Percentiles rank a stretch among this genome's conserved stretches.
phyloP scores from a whole-genome alignment of 2,113 vertebrate genomes.

The Anhinga rufa region DNA sequence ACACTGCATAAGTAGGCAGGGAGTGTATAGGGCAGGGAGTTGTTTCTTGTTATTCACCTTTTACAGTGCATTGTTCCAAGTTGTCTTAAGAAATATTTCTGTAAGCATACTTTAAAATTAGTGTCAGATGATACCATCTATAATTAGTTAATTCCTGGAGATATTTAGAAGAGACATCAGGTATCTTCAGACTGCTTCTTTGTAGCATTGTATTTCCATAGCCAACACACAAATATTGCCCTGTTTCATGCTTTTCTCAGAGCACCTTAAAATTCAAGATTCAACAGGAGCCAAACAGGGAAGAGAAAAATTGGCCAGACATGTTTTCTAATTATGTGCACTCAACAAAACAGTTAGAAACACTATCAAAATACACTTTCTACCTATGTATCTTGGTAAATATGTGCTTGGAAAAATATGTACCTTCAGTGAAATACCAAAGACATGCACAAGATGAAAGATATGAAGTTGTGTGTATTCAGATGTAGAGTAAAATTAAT shows the following conservation, averaged over 20 bases:
- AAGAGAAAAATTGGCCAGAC: conserved; percentile 14
- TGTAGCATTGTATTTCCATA: neutral
- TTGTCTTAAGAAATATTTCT: neutral
- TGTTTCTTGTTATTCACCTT: neutral
- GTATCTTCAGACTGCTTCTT: neutral
- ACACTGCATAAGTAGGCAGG: neutral
- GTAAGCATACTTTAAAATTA: neutral
- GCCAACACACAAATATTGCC: neutral
- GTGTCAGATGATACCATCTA: neutral
- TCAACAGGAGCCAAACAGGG: neutral
- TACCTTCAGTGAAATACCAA: neutral
- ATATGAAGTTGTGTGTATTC: neutral
- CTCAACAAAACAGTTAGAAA: conserved; percentile 26
- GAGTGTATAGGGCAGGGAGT: neutral
- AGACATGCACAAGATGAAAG: neutral
- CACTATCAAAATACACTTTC: conserved; percentile 17
- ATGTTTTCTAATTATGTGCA: neutral
- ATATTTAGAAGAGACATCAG: neutral
- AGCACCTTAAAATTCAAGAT: neutral
- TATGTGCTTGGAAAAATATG: neutral
- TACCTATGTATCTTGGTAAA: conserved; percentile 23
- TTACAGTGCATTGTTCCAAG: neutral
- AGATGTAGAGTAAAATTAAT: conserved; percentile 4
- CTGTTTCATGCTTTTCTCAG: neutral
- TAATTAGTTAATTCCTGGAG: neutral